Evolutionary conservation across 2,888 invertebrate genomes (phyloP), one percentile per base, ranked within the genome.

Genomic region (Pristionchus maxplancki): DNA sequence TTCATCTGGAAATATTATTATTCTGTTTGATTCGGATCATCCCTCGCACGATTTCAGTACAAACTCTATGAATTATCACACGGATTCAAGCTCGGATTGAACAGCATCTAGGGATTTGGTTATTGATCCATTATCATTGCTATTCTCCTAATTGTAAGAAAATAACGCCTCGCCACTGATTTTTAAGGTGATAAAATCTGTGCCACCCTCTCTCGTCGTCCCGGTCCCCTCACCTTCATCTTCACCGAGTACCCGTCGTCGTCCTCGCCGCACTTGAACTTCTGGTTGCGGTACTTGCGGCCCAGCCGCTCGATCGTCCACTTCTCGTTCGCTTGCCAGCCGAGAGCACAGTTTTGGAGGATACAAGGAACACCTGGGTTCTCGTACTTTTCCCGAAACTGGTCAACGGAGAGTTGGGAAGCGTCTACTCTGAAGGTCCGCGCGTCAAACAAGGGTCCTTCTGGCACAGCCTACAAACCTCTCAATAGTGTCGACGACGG

Each of bases 221-320:
- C n/a, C n/a, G n/a, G n/a, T n/a, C n/a, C n/a, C n/a, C n/a, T 48
- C 98, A 99, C 98, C 96, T 99, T 99, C 97, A 99, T 97, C 96
- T 98, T 99, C 93, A 99, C 99, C 95, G 98, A 98, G 95, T 98
- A 99, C 81, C 99, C 99, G 95, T 99, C 98, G 96, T 99, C 98
- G 95, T 99, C 99, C 96, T 99, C 99, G 5, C 99, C 99, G 95
- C 99, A 99, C 96, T 99, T 99, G 95, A 99, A 99, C 95, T 97
- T 98, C 96, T 99, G 99, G 96, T 99, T 99, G 89, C 99, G 96
- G 95, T 98, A 99, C 95, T 99, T 99, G 95, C 98, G 98, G 87
- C 97, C 96, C 93, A 99, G 96, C 95, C 97, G 97, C 96, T 97
- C 97, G 93, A 97, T 95, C 34, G 97, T 98, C 99, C 99, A 99